Evolutionary conservation across 2,797 vertebrate genomes (phyloP), one percentile per base, ranked within the genome.

Genomic region (Enteromius radiatus): DNA sequence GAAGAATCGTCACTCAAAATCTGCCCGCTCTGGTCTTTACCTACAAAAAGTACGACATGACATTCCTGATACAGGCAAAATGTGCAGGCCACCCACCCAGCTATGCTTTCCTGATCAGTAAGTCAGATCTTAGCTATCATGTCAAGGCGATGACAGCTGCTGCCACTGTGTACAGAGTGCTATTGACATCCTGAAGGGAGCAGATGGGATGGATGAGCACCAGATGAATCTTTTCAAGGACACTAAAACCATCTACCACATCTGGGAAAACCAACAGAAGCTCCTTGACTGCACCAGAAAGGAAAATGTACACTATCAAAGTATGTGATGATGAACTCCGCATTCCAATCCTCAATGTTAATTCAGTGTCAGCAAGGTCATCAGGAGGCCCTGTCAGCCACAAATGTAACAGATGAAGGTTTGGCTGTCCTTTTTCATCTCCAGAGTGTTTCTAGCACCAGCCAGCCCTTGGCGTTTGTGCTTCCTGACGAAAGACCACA

Each of bases 241-340:
- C 12, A 21, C 75, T 14, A 17, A 4, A 17, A 19, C 45, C 14
- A 85, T 88, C 28, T 43, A 82, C 68, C 33, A 75, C 41, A 15
- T 85, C 47, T 88, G 85, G 68, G 80, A 5, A 10, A 36, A 10
- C 21, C 84, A 85, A 61, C 78, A 81, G 21, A 56, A 28, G 52
- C 31, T 82, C 75, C 49, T 85, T 8, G 74, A 85, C 21, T 84
- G 84, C 78, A 68, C n/a, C n/a, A n/a, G n/a, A n/a, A n/a, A n/a
- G n/a, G n/a, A n/a, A n/a, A n/a, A n/a, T n/a, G n/a, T n/a, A n/a
- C n/a, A n/a, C n/a, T n/a, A n/a, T n/a, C n/a, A n/a, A n/a, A n/a
- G n/a, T n/a, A n/a, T n/a, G n/a, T n/a, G n/a, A n/a, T n/a, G n/a
- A n/a, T n/a, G n/a, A n/a, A n/a, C n/a, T n/a, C n/a, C n/a, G n/a